A percentile compares a stretch with the other conserved stretches of the same genome.
Evolutionary conservation across 1,140 invertebrate genomes (phyloP).

Genomic region (Cataglyphis hispanica): DNA sequence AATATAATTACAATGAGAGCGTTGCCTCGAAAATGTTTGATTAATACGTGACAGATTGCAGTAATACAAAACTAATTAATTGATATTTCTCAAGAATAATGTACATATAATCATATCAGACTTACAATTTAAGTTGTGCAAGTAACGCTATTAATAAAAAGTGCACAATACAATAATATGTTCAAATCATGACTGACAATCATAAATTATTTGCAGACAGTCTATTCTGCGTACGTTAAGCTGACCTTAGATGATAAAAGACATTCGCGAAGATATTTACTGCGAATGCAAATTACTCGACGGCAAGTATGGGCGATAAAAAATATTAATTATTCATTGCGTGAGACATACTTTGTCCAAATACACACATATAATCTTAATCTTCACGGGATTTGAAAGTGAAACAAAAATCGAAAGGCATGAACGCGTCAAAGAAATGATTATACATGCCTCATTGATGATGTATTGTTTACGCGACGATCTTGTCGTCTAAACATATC

Average conservation of each 20-base stretch:
- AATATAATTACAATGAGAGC: not conserved
- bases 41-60: not conserved
- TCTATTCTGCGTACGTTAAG: not conserved
- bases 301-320: not conserved
- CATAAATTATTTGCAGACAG: slow-evolving; percentile 25
- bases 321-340: slow-evolving; percentile 25
- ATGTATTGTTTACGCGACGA: not conserved
- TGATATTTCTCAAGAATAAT: not conserved
- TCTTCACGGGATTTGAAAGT: not conserved
- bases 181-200: not conserved
- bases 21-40: not conserved
- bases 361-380: not conserved
- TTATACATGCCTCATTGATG: not conserved
- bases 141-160: not conserved
- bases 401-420: not conserved
- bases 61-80: not conserved
- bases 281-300: slow-evolving; percentile 30
- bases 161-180: not conserved
- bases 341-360: not conserved
- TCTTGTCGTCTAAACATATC: not conserved
- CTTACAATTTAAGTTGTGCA: not conserved
- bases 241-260: slow-evolving; percentile 2
- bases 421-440: not conserved
- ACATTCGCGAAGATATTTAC: slow-evolving; percentile 22
- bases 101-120: not conserved